Evolutionary conservation across 64 coral and sea anemone genomes (phyloP).

Genomic region (Pachyseris speciosa): DNA sequence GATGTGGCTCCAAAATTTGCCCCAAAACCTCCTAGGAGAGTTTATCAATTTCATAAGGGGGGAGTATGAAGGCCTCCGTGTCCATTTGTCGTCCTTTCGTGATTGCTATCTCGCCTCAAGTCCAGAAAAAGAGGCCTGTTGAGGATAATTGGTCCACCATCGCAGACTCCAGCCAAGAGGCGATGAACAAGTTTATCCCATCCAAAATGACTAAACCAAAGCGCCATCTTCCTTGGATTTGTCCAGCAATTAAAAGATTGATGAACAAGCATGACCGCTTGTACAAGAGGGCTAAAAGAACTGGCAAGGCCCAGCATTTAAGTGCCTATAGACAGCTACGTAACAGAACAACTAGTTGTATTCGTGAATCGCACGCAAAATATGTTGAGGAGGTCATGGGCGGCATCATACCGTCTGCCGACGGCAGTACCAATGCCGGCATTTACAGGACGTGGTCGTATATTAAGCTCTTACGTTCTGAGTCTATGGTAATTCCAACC

Average conservation of each 20-base stretch:
- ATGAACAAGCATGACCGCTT: background rate
- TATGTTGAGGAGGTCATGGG: slow-evolving; percentile 13
- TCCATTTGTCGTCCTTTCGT: background rate
- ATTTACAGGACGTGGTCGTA: slow-evolving; percentile 28
- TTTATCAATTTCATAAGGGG: slow-evolving; percentile 15
- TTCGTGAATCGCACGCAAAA: background rate
- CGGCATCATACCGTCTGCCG: background rate
- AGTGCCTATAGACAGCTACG: background rate
- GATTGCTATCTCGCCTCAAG: background rate
- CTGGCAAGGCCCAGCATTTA: slow-evolving; percentile 4
- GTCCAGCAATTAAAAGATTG: slow-evolving; percentile 1
- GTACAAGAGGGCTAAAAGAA: background rate
- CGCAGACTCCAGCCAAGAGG: background rate
- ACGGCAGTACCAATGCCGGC: slow-evolving; percentile 11
- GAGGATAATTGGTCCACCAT: background rate
- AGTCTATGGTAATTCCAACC: slow-evolving; percentile 2
- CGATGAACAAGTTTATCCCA: background rate
- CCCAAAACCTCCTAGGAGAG: background rate
- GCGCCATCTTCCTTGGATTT: background rate
- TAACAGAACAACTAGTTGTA: slow-evolving; percentile 16
- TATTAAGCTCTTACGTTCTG: slow-evolving; percentile 26
- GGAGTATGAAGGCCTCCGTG: background rate
- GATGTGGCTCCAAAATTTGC: background rate
- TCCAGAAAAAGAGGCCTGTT: background rate
- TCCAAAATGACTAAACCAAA: background rate